Percentiles rank a stretch among this genome's conserved stretches.
Conservation (phyloP, 1,140 invertebrate genomes). For the Aphaenogaster ashmeadi region DNA sequence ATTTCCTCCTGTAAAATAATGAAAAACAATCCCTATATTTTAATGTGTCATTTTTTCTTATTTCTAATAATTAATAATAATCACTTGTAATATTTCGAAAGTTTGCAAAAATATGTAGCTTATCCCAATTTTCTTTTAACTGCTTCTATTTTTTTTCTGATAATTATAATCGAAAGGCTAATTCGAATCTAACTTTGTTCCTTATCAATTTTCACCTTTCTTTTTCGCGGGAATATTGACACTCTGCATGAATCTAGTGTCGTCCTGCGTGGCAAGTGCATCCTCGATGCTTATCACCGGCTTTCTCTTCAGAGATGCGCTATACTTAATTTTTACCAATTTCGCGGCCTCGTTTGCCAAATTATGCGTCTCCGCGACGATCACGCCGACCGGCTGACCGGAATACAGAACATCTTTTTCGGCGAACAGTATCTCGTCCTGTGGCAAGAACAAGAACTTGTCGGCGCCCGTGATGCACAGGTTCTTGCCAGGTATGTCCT, state of each 20-base stretch:
- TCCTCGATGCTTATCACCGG: slow-evolving; percentile 90
- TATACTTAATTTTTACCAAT: slow-evolving; percentile 91
- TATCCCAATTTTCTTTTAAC: no score
- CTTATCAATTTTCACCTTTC: slow-evolving; percentile 78
- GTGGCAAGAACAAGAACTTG: slow-evolving; percentile 63
- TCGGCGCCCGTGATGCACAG: slow-evolving; percentile 83
- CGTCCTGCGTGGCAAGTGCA: slow-evolving; percentile 86
- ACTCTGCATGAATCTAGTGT: slow-evolving; percentile 78
- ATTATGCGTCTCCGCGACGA: slow-evolving; percentile 89
- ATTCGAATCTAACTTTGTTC: no score
- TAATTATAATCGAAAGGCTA: no score
- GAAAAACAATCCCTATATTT: not conserved
- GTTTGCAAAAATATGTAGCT: no score
- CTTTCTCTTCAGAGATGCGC: slow-evolving; percentile 82
- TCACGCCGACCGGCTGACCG: slow-evolving; percentile 91
- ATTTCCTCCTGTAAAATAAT: slow-evolving; percentile 78
- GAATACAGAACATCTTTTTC: slow-evolving; percentile 88
- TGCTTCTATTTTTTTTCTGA: no score
- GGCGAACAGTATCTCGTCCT: slow-evolving; percentile 86
- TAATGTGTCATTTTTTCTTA: slow-evolving; percentile 6
- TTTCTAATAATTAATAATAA: not conserved
- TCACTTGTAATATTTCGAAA: not conserved
- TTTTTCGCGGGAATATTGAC: slow-evolving; percentile 80
- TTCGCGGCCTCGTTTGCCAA: slow-evolving; percentile 89
- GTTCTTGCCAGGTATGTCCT: slow-evolving; percentile 93